Percentiles rank a stretch among this genome's conserved stretches.
These are phyloP conservation scores for Bombus superbus DNA, from an alignment of 1,140 invertebrate genomes.

Conservation along the genomic window DNA sequence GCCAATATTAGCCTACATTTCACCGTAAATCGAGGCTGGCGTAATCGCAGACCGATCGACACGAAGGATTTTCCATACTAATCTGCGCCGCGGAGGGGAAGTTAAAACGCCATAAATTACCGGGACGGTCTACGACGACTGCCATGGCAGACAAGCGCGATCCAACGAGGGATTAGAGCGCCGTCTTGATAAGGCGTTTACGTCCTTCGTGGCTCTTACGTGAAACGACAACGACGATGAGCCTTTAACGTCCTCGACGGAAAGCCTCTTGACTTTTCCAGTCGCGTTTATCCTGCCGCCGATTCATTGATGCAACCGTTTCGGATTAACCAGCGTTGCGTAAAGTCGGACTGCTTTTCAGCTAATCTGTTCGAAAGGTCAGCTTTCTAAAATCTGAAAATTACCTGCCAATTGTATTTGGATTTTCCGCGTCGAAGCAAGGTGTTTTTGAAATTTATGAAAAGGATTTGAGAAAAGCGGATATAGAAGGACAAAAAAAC, in stretches of 20 bases:
- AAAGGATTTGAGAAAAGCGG: rapidly evolving
- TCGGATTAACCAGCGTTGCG: constrained; percentile 11
- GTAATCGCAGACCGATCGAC: constrained; percentile 37
- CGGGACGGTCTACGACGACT: constrained; percentile 4
- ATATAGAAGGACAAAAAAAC: rapidly evolving
- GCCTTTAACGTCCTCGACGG: constrained; percentile 28
- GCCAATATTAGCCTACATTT: background rate
- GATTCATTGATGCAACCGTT: too few species aligned
- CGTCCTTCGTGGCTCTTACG: background rate
- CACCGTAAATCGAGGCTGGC: constrained; percentile 5
- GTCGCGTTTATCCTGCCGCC: background rate
- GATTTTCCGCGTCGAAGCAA: rapidly evolving
- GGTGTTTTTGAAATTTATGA: rapidly evolving
- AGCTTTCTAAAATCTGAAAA: rapidly evolving
- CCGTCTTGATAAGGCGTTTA: constrained; percentile 47
- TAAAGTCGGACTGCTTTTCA: background rate
- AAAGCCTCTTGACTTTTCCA: constrained; percentile 1
- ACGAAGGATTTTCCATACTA: constrained; percentile 37
- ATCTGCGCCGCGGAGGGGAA: constrained; percentile 33
- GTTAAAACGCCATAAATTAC: constrained; percentile 54
- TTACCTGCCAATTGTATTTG: too few species aligned
- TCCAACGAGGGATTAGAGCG: constrained; percentile 41
- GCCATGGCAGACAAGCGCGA: constrained; percentile 5
- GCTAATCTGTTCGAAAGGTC: rapidly evolving
- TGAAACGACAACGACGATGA: background rate